phyloP scores from a whole-genome alignment of 2,888 invertebrate species.

The Phengaris arion region DNA sequence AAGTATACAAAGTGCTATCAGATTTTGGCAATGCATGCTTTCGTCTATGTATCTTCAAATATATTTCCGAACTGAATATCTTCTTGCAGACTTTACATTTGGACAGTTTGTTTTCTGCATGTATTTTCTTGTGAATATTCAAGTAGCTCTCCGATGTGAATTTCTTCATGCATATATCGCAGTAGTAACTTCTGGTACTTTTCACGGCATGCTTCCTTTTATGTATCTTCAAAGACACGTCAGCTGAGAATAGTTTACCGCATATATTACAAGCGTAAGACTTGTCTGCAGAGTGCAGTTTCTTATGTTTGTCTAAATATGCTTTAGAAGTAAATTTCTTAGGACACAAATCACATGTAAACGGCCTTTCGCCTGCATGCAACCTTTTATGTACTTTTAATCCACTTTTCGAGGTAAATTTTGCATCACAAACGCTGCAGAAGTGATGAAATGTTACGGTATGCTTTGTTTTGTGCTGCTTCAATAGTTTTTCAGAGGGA shows the following conservation, averaged over 20 bases:
- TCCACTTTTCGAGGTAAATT: slow-evolving; percentile 7
- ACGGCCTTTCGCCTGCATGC: slow-evolving; percentile 7
- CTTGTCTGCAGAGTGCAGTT: not conserved
- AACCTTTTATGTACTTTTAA: slow-evolving; percentile 2
- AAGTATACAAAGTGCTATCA: not conserved
- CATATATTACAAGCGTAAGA: not conserved
- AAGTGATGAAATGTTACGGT: not conserved
- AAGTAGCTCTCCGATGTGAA: not conserved
- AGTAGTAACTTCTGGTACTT: not conserved
- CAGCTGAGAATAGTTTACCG: not conserved
- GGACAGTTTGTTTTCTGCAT: not conserved
- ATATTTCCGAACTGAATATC: not conserved
- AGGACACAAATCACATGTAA: not conserved
- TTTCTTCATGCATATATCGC: slow-evolving; percentile 4
- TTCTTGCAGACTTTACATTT: slow-evolving; percentile 8
- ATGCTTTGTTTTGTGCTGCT: slow-evolving; percentile 10
- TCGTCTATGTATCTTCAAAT: not conserved
- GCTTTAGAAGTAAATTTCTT: slow-evolving; percentile 5
- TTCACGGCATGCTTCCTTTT: not conserved
- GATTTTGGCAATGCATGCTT: not conserved
- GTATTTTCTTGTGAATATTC: not conserved
- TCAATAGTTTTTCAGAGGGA: not conserved
- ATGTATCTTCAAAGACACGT: not conserved
- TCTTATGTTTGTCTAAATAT: slow-evolving; percentile 8
- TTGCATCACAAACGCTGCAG: not conserved